Evolutionary conservation across 2,113 vertebrate genomes (phyloP), one percentile per base, ranked within the genome.

Genomic region (Globicephala melas): DNA sequence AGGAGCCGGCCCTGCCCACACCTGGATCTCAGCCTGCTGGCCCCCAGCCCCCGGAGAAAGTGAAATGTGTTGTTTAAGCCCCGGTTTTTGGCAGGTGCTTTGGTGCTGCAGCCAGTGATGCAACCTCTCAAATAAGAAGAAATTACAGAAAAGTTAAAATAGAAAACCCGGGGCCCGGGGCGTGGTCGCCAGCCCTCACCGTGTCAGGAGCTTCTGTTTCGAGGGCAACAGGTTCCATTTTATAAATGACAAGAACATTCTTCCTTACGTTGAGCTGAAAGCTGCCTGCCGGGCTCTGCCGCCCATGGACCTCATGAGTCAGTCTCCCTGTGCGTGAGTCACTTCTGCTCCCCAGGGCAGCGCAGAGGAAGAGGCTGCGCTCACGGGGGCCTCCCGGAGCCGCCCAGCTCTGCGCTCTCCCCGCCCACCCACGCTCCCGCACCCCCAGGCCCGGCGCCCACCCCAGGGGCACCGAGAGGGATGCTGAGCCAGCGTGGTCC

Each of bases 321-420:
- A 89, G 81, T 11, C 88, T 38, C 67, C 36, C 17, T 3, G 53
- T 6, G 53, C 53, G 6, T 83, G 97, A 93, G 77, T 95, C 91
- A 86, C 50, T 13, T 62, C 21, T n/a, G 47, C 31, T 65, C 60
- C 65, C 0, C 0, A 65, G 53, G 36, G 91, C 38, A 0, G 41
- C 33, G 36, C 58, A 5, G 77, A 65, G 68, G 50, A 26, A 17
- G 28, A 47, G 25, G n/a, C 2, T 25, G 13, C 1, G 9, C 15
- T 38, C 36, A 13, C 44, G 0, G n/a, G 55, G 18, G 74, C 73
- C 71, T 33, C 73, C 60, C 20, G 11, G 4, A 25, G 58, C 18
- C 0, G 17, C 4, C 6, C 47, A 1, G 20, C 25, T 23, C 17
- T 15, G 23, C 8, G 13, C 41, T 26, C 5, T 53, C 50, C 50